Evolutionary conservation across 2,888 invertebrate genomes (phyloP), one percentile per base, ranked within the genome.

Genomic region (Cremastobaeus sp.): DNA sequence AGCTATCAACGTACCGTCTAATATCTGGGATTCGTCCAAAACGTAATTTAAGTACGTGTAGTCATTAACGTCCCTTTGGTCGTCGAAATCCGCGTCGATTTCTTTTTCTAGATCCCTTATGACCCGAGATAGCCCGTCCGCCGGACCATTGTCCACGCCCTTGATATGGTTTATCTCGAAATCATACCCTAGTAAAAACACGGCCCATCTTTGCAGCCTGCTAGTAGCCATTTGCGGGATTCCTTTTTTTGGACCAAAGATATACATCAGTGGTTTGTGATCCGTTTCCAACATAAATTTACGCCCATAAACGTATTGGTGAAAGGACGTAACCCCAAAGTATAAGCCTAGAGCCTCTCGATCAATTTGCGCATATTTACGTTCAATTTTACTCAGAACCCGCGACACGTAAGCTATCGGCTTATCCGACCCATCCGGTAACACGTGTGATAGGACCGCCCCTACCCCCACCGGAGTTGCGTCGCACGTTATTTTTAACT

Each of bases 191-290:
- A 57, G 50, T 11, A 79, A 30, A 6, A 77, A 76, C 1, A 48
- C 32, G 3, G 48, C 48, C 48, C 48, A 48, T n/a, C 78, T 50
- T 25, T 76, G 76, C 17, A 79, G 34, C n/a, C 77, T 18, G 20
- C 72, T 62, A 3, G 79, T 77, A 4, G 74, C 69, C 50, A 76
- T 41, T 28, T 75, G 76, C 8, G 77, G 78, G 30, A 80, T 75
- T 11, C 73, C 73, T 18, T 68, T 71, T 37, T 78, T 68, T 12
- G 37, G 47, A 2, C 72, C 76, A 11, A 80, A 72, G 48, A 80
- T 76, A 12, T 57, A 37, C 9, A 35, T 34, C n/a, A n/a, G n/a
- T n/a, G n/a, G n/a, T n/a, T n/a, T n/a, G n/a, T n/a, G n/a, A n/a
- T n/a, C n/a, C n/a, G n/a, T n/a, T n/a, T n/a, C n/a, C n/a, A n/a